Evolutionary conservation across 2,797 vertebrate genomes (phyloP).

Genomic region (Hafferia zeledoni): DNA sequence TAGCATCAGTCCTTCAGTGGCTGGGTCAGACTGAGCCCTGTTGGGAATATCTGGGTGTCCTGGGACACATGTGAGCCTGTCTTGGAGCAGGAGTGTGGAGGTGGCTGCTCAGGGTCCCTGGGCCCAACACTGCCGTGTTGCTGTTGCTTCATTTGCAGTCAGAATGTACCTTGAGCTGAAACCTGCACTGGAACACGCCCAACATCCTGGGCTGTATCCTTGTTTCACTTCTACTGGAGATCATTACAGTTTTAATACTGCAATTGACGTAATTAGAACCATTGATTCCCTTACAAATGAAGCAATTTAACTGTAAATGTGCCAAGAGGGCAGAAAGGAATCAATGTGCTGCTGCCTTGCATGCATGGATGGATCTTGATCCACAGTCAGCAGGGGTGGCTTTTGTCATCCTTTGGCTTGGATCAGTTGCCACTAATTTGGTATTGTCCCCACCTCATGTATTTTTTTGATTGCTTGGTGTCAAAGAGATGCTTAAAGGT

Average conservation of each 20-base stretch:
- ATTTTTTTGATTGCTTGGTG: not conserved
- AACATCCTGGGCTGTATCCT: not conserved
- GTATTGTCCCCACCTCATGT: not conserved
- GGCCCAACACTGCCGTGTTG: not conserved
- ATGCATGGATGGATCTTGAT: slow-evolving; percentile 5
- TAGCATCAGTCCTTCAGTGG: not conserved
- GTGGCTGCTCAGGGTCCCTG: not conserved
- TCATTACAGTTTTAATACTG: slow-evolving; percentile 4
- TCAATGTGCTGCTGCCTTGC: slow-evolving; percentile 12
- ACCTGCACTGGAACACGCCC: not conserved
- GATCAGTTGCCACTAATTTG: not conserved
- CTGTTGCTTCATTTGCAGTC: not conserved
- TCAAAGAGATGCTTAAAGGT: not conserved
- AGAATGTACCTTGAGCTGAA: not conserved
- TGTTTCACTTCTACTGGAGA: not conserved
- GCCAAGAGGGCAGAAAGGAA: not conserved
- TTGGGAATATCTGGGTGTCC: not conserved
- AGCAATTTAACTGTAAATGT: slow-evolving; percentile 25
- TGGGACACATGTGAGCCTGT: not conserved
- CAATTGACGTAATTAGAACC: slow-evolving; percentile 28
- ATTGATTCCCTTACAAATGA: not conserved
- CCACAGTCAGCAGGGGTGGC: not conserved
- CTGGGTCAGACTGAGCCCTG: not conserved
- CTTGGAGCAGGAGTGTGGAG: not conserved
- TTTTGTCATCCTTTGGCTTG: not conserved